Evolutionary conservation across 2,113 vertebrate genomes (phyloP), one percentile per base, ranked within the genome.

Genomic region (Marmota flaviventris): DNA sequence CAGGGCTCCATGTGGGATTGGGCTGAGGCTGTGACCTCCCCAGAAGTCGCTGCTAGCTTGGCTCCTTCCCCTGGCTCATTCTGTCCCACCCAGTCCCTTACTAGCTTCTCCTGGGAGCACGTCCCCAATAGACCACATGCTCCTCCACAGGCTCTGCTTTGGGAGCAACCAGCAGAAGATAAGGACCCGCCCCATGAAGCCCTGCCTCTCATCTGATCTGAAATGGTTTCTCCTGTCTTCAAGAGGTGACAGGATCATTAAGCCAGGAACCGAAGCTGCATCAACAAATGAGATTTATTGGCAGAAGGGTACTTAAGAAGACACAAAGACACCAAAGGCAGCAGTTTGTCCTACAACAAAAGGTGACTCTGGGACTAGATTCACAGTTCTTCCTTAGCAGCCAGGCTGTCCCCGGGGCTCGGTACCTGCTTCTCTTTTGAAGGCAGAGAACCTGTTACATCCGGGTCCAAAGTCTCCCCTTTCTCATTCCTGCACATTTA

Each of bases 281-380:
- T 72, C 2, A 13, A 76, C 48, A 93, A 61, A 53, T 56, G 69
- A 65, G 61, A 78, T 96, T 97, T 93, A 97, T 90, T 95, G 37
- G 81, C 77, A 85, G 85, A 73, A 39, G 27, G 48, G 53, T 85
- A 69, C 45, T 24, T n/a, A 6, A 29, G 81, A 88, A 51, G 42
- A 93, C 34, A 18, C 29, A 56, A 27, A 90, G 88, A 95, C 93
- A 90, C 76, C 7, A 18, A 18, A 67, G 90, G 39, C 2, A 39
- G 78, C 82, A 34, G 67, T 79, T 14, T 63, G 78, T 53, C 58
- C 82, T 48, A 85, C 18, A 81, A 51, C 27, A 32, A 25, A 96
- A 89, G 48, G 48, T 37, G 94, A 65, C 63, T 73, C 67, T 32
- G 63, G 84, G 65, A 45, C 37, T 79, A 0, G 0, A 89, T 25